phyloP scores from a whole-genome alignment of 1,140 invertebrate species.

The Gryon sp. region DNA sequence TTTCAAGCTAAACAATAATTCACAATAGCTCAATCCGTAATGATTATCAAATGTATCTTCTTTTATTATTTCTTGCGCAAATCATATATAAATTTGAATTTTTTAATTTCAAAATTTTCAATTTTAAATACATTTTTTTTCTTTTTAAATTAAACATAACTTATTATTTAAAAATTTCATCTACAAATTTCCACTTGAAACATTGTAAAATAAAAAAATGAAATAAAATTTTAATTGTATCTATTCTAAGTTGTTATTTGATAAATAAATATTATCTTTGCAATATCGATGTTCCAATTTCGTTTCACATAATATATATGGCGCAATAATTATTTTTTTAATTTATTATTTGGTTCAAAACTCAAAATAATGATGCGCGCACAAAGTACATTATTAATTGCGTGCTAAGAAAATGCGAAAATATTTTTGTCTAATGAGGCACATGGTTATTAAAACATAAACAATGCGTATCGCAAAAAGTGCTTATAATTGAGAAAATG shows the following conservation, averaged over 20 bases:
- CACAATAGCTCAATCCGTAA: conserved; percentile 20
- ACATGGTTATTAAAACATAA: conserved; percentile 43
- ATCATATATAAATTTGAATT: not conserved
- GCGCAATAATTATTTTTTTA: not conserved
- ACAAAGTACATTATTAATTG: not conserved
- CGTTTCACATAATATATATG: conserved; percentile 3
- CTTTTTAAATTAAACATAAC: not conserved
- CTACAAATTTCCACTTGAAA: no score
- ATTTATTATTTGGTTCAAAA: no score
- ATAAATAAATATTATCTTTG: conserved; percentile 1
- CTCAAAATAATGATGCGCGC: not conserved
- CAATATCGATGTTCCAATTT: conserved; percentile 19
- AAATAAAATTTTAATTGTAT: no score
- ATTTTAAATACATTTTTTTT: not conserved
- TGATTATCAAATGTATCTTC: conserved; percentile 10
- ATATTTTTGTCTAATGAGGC: conserved; percentile 42
- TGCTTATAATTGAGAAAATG: no score
- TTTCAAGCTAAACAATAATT: conserved; percentile 52
- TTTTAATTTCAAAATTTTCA: not conserved
- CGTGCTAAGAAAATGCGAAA: not conserved
- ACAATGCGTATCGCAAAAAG: conserved; percentile 17
- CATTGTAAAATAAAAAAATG: not conserved
- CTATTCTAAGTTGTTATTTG: not conserved
- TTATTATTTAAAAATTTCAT: conserved; percentile 2
- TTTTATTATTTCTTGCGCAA: not conserved